Percentiles rank a stretch among this genome's conserved stretches.
Conservation (phyloP, 2,113 vertebrate genomes). For the Nibea coibor region DNA sequence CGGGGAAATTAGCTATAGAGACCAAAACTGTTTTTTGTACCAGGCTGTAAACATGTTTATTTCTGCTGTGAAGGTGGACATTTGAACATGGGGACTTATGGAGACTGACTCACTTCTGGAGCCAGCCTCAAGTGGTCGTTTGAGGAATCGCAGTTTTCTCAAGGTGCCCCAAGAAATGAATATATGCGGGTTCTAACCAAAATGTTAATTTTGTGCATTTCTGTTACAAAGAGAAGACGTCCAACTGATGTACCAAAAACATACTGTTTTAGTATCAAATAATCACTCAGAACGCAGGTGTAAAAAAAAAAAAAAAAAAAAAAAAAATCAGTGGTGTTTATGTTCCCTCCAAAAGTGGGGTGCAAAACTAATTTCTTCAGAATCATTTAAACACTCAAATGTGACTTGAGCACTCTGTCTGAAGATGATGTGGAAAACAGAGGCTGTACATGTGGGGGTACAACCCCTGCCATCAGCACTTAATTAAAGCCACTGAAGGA, state of each 20-base stretch:
- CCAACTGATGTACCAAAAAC: too few species aligned
- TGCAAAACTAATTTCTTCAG: not conserved
- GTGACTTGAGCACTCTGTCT: not conserved
- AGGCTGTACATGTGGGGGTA: constrained; percentile 12
- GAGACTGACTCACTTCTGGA: too few species aligned
- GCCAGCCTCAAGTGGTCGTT: too few species aligned
- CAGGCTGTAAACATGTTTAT: too few species aligned
- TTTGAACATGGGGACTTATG: too few species aligned
- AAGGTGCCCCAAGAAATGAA: not conserved
- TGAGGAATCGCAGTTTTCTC: too few species aligned
- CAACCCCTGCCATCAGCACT: constrained; percentile 22
- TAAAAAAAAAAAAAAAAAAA: too few species aligned
- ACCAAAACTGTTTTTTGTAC: too few species aligned
- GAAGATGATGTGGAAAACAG: constrained; percentile 53
- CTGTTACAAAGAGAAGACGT: not conserved
- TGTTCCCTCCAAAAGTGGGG: not conserved
- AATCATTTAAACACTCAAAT: not conserved
- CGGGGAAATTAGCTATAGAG: too few species aligned
- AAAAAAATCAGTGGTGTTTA: too few species aligned
- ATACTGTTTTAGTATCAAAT: not conserved
- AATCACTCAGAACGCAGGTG: not conserved
- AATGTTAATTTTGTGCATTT: not conserved
- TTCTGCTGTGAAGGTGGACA: too few species aligned
- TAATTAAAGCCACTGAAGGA: constrained; percentile 57
- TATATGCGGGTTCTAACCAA: not conserved